These are phyloP conservation scores for Otus scops DNA, from an alignment of 2,797 vertebrate genomes.

Conservation along the genomic window DNA sequence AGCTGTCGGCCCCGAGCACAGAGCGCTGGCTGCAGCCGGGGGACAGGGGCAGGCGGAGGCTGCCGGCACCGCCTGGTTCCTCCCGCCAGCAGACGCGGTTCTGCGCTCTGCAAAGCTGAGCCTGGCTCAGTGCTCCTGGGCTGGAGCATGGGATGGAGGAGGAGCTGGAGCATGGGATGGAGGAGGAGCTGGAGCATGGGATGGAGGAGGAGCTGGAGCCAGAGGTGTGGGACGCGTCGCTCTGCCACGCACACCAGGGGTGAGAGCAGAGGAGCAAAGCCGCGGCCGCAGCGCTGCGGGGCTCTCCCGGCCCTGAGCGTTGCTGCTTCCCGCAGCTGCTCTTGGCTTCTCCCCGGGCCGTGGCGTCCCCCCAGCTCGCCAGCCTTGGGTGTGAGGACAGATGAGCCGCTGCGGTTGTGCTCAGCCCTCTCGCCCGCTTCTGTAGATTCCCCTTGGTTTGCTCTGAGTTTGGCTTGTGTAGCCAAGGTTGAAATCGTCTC, in stretches of 20 bases:
- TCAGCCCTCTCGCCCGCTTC: neutral
- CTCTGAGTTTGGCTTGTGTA: neutral
- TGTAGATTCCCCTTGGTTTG: neutral
- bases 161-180: neutral
- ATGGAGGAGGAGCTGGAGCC: neutral
- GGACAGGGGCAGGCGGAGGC: neutral
- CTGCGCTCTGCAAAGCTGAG: neutral
- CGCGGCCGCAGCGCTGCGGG: neutral
- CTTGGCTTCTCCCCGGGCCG: neutral
- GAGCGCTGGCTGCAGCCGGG: neutral
- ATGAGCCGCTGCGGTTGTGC: neutral
- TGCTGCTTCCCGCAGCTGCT: neutral
- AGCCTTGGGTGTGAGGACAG: neutral
- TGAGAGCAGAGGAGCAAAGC: neutral
- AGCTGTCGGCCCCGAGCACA: neutral
- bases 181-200: neutral
- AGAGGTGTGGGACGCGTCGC: rapidly evolving
- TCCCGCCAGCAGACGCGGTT: neutral
- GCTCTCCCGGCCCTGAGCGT: neutral
- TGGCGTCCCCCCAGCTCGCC: rapidly evolving
- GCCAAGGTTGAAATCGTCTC: neutral
- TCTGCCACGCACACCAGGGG: neutral
- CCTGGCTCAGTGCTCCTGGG: neutral
- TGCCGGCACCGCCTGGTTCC: neutral
- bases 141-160: neutral